These are phyloP conservation scores for Trochalopteron elliotii DNA, from an alignment of 2,113 vertebrate species.

Conservation along the genomic window DNA sequence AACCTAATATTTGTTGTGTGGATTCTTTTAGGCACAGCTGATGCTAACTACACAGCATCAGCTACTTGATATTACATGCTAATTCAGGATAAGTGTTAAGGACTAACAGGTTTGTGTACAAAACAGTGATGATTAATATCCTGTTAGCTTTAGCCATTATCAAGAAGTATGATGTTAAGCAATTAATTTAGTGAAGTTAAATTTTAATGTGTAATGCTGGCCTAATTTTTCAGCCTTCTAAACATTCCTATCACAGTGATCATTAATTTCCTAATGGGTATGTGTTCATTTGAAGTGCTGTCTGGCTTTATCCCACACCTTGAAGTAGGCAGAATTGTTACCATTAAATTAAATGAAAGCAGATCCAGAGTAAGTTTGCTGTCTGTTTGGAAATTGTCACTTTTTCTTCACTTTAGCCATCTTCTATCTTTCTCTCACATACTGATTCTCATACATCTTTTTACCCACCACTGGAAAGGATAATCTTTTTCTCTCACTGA, in stretches of 20 bases:
- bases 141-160: neutral
- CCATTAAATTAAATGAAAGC: neutral
- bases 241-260: neutral
- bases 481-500: neutral
- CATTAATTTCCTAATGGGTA: neutral
- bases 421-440: neutral
- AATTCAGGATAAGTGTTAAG: neutral
- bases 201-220: neutral
- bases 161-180: neutral
- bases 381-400: neutral
- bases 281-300: neutral
- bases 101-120: neutral
- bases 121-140: neutral
- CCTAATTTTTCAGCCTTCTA: neutral
- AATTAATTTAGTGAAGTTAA: neutral
- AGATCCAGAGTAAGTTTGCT: neutral
- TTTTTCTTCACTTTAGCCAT: neutral
- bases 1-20: neutral
- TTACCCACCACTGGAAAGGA: neutral
- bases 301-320: neutral
- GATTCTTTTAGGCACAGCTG: neutral
- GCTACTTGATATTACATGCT: neutral
- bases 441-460: neutral
- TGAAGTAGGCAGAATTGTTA: neutral
- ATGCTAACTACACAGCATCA: neutral